Evolutionary conservation across 2,797 vertebrate species (phyloP).

Genomic region (Microhierax caerulescens): DNA sequence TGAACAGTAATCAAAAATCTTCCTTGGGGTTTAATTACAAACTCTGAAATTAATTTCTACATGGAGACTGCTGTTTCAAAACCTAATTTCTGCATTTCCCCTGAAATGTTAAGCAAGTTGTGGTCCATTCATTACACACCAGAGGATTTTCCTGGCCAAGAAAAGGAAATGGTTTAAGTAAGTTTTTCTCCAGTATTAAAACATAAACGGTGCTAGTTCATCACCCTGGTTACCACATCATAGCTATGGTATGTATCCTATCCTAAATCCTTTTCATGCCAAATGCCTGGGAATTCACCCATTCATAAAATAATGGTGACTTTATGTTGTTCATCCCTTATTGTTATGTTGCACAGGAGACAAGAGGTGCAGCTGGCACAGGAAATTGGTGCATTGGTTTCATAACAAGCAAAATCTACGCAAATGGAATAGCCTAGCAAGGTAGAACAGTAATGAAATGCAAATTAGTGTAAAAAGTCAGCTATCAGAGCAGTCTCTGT

Average conservation of each 20-base stretch:
- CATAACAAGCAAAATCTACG: neutral
- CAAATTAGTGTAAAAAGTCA: neutral
- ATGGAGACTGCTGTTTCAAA: neutral
- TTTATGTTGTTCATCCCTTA: neutral
- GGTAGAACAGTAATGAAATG: neutral
- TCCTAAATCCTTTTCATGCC: neutral
- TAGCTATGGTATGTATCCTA: neutral
- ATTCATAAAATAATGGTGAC: neutral
- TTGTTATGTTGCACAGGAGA: neutral
- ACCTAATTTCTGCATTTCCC: neutral
- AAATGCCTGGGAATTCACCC: neutral
- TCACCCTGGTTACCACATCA: neutral
- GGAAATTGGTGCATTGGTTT: neutral
- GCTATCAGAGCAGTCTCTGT: neutral
- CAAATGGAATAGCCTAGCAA: neutral
- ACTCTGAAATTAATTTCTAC: neutral
- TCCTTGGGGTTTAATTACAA: neutral
- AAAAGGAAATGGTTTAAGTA: neutral
- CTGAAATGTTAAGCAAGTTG: neutral
- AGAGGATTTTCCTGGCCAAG: neutral
- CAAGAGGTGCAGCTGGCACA: neutral
- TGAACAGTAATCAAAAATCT: neutral
- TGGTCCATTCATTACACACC: neutral
- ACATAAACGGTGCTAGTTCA: neutral
- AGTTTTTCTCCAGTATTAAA: neutral